Conservation (phyloP, 1,140 invertebrate genomes). For the Cotesia glomerata region DNA sequence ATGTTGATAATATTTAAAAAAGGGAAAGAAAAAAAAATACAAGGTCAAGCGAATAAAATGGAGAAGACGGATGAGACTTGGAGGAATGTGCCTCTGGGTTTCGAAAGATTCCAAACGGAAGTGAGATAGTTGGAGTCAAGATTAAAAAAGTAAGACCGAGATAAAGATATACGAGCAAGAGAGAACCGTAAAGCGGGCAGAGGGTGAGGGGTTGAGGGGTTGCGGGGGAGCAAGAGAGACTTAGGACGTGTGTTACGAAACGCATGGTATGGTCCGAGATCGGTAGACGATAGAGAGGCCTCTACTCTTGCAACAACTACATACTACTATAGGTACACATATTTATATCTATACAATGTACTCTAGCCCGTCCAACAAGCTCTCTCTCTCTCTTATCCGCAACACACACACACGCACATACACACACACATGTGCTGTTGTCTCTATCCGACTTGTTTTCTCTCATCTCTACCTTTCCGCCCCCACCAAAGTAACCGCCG, state of each 20-base stretch:
- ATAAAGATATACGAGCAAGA: not conserved
- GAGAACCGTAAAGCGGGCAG: slow-evolving; percentile 12
- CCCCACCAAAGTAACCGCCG: not conserved
- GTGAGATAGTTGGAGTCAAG: not conserved
- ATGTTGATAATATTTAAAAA: not conserved
- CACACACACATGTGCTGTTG: not conserved
- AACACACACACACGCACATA: not conserved
- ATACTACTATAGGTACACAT: not conserved
- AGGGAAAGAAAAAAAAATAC: not conserved
- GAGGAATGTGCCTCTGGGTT: not conserved
- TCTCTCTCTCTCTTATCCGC: slow-evolving; percentile 34
- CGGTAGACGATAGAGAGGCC: not conserved
- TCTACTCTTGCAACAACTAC: no score
- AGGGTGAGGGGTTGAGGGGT: not conserved
- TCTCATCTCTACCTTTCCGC: slow-evolving; percentile 1
- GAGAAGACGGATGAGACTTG: not conserved
- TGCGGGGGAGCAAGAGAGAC: slow-evolving; percentile 20
- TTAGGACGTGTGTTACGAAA: slow-evolving; percentile 49
- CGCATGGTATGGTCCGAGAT: slow-evolving; percentile 33
- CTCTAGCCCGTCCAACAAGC: slow-evolving; percentile 45
- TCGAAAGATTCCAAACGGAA: slow-evolving; percentile 4
- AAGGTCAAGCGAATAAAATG: not conserved
- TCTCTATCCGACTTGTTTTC: slow-evolving; percentile 9
- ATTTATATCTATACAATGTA: no score
- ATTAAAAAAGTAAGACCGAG: no score